Percentiles rank a stretch among this genome's conserved stretches.
These are phyloP conservation scores for Ornithoptera priamus DNA, from an alignment of 2,888 invertebrate genomes.

Conservation along the genomic window DNA sequence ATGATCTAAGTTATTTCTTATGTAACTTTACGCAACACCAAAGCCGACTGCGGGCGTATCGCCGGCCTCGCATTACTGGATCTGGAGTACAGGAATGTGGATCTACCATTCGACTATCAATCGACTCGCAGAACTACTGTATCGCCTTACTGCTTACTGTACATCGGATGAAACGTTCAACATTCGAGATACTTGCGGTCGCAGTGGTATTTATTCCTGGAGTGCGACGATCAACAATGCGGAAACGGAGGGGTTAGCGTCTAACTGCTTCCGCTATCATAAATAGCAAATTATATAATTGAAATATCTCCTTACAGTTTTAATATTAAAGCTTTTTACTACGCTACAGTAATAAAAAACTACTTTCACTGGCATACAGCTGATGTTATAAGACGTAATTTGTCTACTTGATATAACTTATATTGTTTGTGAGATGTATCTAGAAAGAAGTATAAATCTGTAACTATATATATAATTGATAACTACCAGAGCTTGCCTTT, in stretches of 20 bases:
- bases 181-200: conserved; percentile 34
- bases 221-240: conserved; percentile 7
- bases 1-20: conserved; percentile 21
- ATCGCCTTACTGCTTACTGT: conserved; percentile 42
- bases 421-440: too few relatives aligned
- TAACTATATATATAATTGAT: too few relatives aligned
- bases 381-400: too few relatives aligned
- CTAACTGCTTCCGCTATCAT: not conserved
- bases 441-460: too few relatives aligned
- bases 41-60: conserved; percentile 55
- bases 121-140: conserved; percentile 49
- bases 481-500: too few relatives aligned
- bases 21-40: conserved; percentile 39
- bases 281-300: not conserved
- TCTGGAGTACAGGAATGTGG: conserved; percentile 51
- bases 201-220: conserved; percentile 21
- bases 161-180: conserved; percentile 35
- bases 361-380: too few relatives aligned
- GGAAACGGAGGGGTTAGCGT: conserved; percentile 4
- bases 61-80: conserved; percentile 48
- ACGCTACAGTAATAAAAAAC: too few relatives aligned
- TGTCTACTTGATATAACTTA: too few relatives aligned
- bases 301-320: too few relatives aligned
- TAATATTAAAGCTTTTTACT: too few relatives aligned
- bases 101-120: conserved; percentile 53